A percentile compares a stretch with the other conserved stretches of the same genome.
phyloP scores from a whole-genome alignment of 1,140 invertebrate species.

The Agraylea sexmaculata region DNA sequence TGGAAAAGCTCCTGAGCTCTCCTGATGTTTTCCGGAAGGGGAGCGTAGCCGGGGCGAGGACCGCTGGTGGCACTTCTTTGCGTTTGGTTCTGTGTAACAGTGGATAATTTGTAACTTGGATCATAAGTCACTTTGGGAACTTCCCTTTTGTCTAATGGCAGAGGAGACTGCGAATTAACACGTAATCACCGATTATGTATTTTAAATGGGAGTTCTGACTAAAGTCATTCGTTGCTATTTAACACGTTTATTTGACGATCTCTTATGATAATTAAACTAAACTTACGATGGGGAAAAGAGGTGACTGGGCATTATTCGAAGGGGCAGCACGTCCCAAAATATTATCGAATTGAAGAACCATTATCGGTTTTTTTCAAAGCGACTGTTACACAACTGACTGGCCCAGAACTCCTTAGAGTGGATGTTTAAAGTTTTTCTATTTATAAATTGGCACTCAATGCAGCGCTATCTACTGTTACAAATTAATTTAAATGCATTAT shows the following conservation, averaged over 20 bases:
- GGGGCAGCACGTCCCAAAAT: slow-evolving; percentile 11
- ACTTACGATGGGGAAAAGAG: slow-evolving; percentile 14
- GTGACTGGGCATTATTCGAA: slow-evolving; percentile 9
- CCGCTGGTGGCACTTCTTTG: slow-evolving; percentile 1
- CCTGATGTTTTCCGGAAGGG: slow-evolving; percentile 4
- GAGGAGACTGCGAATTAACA: slow-evolving; percentile 1
- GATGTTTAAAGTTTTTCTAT: too few species aligned
- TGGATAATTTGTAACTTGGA: slow-evolving; percentile 11
- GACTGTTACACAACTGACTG: background rate
- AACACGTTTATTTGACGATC: background rate
- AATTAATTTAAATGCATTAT: too few species aligned
- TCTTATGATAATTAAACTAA: background rate
- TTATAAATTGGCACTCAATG: too few species aligned
- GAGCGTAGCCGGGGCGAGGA: slow-evolving; percentile 5
- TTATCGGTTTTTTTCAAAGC: slow-evolving; percentile 7
- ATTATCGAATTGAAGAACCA: slow-evolving; percentile 16
- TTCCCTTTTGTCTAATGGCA: background rate
- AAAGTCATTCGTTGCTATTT: background rate
- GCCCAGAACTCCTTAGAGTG: too few species aligned
- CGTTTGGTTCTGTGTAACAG: background rate
- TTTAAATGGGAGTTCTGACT: background rate
- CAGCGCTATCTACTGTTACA: too few species aligned
- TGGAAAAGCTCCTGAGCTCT: slow-evolving; percentile 15
- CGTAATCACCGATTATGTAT: background rate
- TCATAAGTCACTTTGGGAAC: slow-evolving; percentile 11